Evolutionary conservation across 2,888 invertebrate species (phyloP), one percentile per base, ranked within the genome.

Genomic region (Palloptera scutellata): DNA sequence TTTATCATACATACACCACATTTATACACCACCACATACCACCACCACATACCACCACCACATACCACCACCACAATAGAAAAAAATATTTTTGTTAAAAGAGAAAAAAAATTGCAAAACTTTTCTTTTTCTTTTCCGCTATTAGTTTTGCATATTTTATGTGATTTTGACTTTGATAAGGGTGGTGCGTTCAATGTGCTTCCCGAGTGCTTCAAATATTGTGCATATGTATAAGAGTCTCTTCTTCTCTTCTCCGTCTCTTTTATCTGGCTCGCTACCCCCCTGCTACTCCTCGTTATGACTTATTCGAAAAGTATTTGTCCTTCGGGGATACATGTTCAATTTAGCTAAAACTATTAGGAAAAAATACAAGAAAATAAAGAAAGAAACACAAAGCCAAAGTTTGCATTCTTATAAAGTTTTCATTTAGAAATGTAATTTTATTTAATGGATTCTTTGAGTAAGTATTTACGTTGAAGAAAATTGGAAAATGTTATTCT

Each of bases 161-260:
- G 61, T 30, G 66, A 62, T 63, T 64, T 68, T 75, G 76, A 79
- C 78, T 77, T 79, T 79, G 80, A 79, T 70, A 75, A 79, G 78
- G 78, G 79, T 79, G 70, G 63, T 59, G 40, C 64, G 59, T 45
- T 61, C 58, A 40, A 40, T 17, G 20, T 1, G 55, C 61, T 48
- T 41, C 43, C 19, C 6, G 30, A 30, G 6, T 30, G 30, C 3
- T 30, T 30, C 30, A 6, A 30, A 30, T 30, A 30, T 30, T 30
- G 30, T n/a, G n/a, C n/a, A n/a, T n/a, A n/a, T n/a, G n/a, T 30
- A 30, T 30, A 30, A 30, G 6, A 30, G 30, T 6, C 30, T 30
- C 30, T 30, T 30, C 17, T 41, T 41, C 40, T 30, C 17, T 41
- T 41, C 40, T 6, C 11, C 13, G 11, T 8, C 19, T 30, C 8